Base-by-base conservation (phyloP, 2,888 invertebrate genomes). In the Zonitis immaculata region DNA sequence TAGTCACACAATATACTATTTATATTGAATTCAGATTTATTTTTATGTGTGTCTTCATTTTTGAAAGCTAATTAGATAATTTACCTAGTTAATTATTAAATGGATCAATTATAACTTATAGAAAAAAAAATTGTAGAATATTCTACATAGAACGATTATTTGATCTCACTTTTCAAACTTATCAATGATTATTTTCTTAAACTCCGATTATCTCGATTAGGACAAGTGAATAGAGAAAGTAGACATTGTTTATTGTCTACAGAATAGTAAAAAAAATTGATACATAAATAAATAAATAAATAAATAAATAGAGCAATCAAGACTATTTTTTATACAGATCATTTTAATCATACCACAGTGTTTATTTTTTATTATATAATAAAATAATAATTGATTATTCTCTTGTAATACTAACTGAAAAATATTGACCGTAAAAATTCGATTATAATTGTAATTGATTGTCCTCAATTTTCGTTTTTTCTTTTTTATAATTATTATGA, bases 201-300 rank as follows among this genome's bases (percentile, higher is more conserved):
- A 18, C 16, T 35, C 9, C 8, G 35, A 35, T 35, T 16, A 8
- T 35, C 18, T 8, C 16, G 9, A 35, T 35, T 18, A 18, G 39
- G 39, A 39, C 39, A 39, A 39, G 39, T 39, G 39, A 39, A 20
- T 39, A 39, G 39, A 39, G 39, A 39, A 39, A 39, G 39, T 39
- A 39, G 39, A 39, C 16, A 39, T 39, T 39, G 16, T 2, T 18
- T 16, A 16, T 4, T 22, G 3, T 22, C 3, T 22, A 4, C 22
- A 5, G 22, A 22, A 35, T n/a, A n/a, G n/a, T n/a, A 16, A 18
- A 3, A 35, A 2, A 8, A 35, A 16, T 12, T 5, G 14, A 8
- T 2, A 8, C 14, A n/a, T 12, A 14, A 32, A 32, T 14, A 8
- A 32, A 7, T 16, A 12, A 8, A 30, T 3, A n/a, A 30, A n/a